phyloP scores from a whole-genome alignment of 2,113 vertebrate genomes.

The Danio rerio region DNA sequence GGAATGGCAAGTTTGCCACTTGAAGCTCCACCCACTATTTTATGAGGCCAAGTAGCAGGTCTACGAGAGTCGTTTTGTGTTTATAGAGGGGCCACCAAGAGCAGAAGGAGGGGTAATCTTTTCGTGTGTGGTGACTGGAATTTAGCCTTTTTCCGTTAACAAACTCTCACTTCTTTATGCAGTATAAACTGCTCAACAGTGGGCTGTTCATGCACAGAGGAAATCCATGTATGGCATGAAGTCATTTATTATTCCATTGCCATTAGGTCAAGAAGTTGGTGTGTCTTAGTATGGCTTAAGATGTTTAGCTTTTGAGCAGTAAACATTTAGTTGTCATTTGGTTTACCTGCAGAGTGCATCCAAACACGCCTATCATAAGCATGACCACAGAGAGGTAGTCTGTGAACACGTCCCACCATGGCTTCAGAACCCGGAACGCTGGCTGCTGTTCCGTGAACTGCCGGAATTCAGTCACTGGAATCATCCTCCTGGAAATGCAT shows the following conservation, averaged over 20 bases:
- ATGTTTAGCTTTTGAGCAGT: not conserved
- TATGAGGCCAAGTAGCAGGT: not conserved
- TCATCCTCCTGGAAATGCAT: slow-evolving; percentile 84
- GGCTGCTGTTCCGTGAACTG: slow-evolving; percentile 98
- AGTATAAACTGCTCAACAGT: slow-evolving; percentile 56
- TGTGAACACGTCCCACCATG: slow-evolving; percentile 99
- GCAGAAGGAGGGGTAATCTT: slow-evolving; percentile 22
- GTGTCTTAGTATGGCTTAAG: not conserved
- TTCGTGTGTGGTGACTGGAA: slow-evolving; percentile 41
- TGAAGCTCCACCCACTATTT: slow-evolving; percentile 13
- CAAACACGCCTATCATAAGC: slow-evolving; percentile 98
- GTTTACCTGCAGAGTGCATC: slow-evolving; percentile 94
- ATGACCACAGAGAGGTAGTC: slow-evolving; percentile 97
- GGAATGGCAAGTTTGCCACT: not conserved
- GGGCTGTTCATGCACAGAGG: slow-evolving; percentile 60
- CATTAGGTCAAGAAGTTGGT: not conserved
- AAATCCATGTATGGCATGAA: slow-evolving; percentile 7
- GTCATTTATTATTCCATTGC: slow-evolving; percentile 37
- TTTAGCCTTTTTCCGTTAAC: slow-evolving; percentile 63
- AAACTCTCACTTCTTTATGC: slow-evolving; percentile 59
- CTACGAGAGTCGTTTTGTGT: slow-evolving; percentile 57
- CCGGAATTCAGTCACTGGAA: slow-evolving; percentile 96
- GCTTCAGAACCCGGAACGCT: slow-evolving; percentile 96
- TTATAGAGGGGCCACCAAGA: slow-evolving; percentile 60
- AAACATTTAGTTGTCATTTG: not conserved